A percentile compares a stretch with the other conserved stretches of the same genome.
Evolutionary conservation across 2,888 invertebrate genomes (phyloP).

Genomic region (Keiferia lycopersicella): DNA sequence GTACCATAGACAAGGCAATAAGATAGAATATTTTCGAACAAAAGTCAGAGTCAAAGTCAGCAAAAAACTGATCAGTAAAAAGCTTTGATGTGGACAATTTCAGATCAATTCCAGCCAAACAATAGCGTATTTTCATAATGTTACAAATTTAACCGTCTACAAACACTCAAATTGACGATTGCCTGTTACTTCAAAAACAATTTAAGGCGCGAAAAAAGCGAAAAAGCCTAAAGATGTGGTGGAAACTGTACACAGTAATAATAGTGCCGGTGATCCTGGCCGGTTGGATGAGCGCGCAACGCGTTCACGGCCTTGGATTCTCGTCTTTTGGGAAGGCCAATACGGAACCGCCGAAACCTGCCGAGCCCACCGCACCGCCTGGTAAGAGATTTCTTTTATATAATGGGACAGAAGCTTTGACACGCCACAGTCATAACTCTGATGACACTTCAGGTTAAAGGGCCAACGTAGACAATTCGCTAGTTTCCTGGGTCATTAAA

Average conservation of each 20-base stretch:
- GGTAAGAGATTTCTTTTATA: conserved; percentile 63
- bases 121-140: too few species aligned
- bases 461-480: not conserved
- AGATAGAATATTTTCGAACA: too few species aligned
- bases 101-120: too few species aligned
- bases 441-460: not conserved
- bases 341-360: conserved; percentile 67
- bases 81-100: too few species aligned
- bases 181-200: not conserved
- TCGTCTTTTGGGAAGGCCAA: conserved; percentile 72
- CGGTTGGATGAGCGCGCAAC: conserved; percentile 49
- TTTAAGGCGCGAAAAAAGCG: not conserved
- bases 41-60: too few species aligned
- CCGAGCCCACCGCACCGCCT: conserved; percentile 61
- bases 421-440: conserved; percentile 10
- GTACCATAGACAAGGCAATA: conserved; percentile 32
- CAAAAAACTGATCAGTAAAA: too few species aligned
- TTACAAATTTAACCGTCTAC: not conserved
- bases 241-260: conserved; percentile 34
- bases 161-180: not conserved
- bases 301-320: conserved; percentile 60
- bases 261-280: conserved; percentile 47
- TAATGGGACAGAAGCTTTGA: conserved; percentile 39
- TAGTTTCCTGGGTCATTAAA: too few species aligned
- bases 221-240: conserved; percentile 35